phyloP scores from a whole-genome alignment of 2,797 vertebrate genomes.

The Tachyglossus aculeatus region DNA sequence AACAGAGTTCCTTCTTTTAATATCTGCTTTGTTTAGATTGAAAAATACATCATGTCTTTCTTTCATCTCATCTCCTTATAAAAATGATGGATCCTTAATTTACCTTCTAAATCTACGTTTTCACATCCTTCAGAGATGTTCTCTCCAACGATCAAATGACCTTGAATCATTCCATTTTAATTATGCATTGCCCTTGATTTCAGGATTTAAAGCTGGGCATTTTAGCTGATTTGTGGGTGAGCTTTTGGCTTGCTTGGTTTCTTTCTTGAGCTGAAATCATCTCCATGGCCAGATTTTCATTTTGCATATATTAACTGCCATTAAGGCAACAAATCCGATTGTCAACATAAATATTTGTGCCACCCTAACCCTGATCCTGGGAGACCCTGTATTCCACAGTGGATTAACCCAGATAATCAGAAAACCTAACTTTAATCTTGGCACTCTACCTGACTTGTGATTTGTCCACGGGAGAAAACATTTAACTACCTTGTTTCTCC shows the following conservation, averaged over 20 bases:
- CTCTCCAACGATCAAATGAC: not conserved
- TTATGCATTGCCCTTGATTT: not conserved
- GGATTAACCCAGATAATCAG: not conserved
- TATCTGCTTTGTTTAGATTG: slow-evolving; percentile 5
- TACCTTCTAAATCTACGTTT: not conserved
- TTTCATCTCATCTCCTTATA: slow-evolving; percentile 6
- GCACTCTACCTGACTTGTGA: not conserved
- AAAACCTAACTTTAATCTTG: not conserved
- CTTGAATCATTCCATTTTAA: not conserved
- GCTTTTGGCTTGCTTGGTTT: not conserved
- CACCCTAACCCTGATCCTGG: not conserved
- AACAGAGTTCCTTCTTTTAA: slow-evolving; percentile 8
- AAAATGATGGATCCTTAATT: not conserved
- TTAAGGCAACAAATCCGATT: not conserved
- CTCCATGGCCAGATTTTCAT: not conserved
- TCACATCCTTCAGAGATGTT: not conserved
- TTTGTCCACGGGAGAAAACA: not conserved
- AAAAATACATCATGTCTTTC: not conserved
- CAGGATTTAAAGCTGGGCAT: not conserved
- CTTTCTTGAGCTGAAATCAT: not conserved
- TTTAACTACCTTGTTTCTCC: not conserved
- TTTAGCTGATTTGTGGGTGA: not conserved
- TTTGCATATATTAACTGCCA: not conserved
- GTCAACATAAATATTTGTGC: not conserved
- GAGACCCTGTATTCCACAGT: not conserved